A percentile compares a stretch with the other conserved stretches of the same genome.
These are phyloP conservation scores for Leptopilina drosophilae DNA, from an alignment of 2,888 invertebrate species.

Conservation along the genomic window DNA sequence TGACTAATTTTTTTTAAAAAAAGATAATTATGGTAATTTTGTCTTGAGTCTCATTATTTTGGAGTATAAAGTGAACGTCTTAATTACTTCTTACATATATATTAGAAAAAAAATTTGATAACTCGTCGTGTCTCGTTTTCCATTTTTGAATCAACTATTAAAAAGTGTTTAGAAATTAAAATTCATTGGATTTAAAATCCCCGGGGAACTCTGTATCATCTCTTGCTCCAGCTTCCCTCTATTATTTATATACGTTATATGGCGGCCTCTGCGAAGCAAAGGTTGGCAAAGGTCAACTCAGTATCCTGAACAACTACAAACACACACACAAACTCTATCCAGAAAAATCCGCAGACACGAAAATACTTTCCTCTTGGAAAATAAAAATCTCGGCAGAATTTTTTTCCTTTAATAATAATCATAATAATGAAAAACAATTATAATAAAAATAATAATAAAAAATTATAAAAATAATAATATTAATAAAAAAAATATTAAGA, in stretches of 20 bases:
- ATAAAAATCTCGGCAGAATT: too few species aligned
- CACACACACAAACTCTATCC: neutral
- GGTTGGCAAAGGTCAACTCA: neutral
- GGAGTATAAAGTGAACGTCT: too few species aligned
- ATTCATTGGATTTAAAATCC: neutral
- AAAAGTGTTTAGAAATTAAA: conserved; percentile 13
- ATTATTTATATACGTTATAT: conserved; percentile 10
- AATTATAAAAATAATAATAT: too few species aligned
- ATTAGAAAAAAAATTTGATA: neutral
- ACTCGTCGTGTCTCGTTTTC: neutral
- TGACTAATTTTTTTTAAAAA: too few species aligned
- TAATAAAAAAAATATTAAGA: too few species aligned
- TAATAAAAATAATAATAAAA: too few species aligned
- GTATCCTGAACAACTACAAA: neutral
- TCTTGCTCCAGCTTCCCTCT: neutral
- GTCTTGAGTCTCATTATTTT: too few species aligned
- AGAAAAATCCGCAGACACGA: too few species aligned
- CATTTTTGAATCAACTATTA: neutral
- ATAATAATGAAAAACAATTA: too few species aligned
- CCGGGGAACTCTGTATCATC: neutral
- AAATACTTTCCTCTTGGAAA: too few species aligned
- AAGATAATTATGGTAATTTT: too few species aligned
- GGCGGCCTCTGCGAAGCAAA: neutral
- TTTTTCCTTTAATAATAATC: too few species aligned
- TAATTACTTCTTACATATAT: neutral